Evolutionary conservation across 2,797 vertebrate species (phyloP).

Genomic region (Oryzias dopingdopingensis): DNA sequence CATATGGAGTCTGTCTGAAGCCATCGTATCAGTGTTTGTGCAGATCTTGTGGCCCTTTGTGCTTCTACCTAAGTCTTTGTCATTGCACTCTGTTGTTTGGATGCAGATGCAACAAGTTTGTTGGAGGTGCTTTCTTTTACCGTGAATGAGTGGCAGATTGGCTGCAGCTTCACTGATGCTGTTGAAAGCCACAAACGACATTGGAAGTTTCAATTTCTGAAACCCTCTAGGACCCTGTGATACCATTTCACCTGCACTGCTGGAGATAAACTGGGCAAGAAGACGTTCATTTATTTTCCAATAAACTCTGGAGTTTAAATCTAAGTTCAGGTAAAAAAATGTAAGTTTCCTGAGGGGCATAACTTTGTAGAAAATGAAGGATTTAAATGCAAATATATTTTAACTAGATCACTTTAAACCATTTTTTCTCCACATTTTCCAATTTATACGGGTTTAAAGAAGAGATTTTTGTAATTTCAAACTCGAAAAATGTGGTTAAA

Average conservation of each 20-base stretch:
- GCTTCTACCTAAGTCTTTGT: slow-evolving; percentile 13
- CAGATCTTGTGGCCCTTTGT: slow-evolving; percentile 43
- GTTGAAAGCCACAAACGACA: slow-evolving; percentile 10
- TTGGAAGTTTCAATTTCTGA: slow-evolving; percentile 11
- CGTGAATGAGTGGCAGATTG: slow-evolving; percentile 19
- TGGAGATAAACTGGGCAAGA: slow-evolving; percentile 40
- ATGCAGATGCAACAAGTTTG: slow-evolving; percentile 32
- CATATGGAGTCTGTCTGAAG: slow-evolving; percentile 74
- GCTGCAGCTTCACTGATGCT: slow-evolving; percentile 2
- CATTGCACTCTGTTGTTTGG: slow-evolving; percentile 23
- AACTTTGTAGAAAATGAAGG: slow-evolving; percentile 15
- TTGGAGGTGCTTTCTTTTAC: slow-evolving; percentile 22
- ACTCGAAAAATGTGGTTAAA: too few relatives aligned
- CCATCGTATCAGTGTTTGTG: slow-evolving; percentile 60
- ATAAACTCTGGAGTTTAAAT: slow-evolving; percentile 32
- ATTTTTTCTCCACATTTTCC: too few relatives aligned
- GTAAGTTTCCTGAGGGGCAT: background rate
- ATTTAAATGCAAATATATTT: too few relatives aligned
- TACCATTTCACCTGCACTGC: slow-evolving; percentile 25
- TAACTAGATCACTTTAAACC: too few relatives aligned
- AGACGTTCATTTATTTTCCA: slow-evolving; percentile 31
- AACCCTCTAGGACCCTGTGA: slow-evolving; percentile 20
- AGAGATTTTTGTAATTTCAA: too few relatives aligned
- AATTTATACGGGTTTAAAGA: too few relatives aligned
- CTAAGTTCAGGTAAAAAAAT: slow-evolving; percentile 36